Percentiles rank a stretch among this genome's conserved stretches.
phyloP scores from a whole-genome alignment of 2,113 vertebrate species.

The Notothenia coriiceps region DNA sequence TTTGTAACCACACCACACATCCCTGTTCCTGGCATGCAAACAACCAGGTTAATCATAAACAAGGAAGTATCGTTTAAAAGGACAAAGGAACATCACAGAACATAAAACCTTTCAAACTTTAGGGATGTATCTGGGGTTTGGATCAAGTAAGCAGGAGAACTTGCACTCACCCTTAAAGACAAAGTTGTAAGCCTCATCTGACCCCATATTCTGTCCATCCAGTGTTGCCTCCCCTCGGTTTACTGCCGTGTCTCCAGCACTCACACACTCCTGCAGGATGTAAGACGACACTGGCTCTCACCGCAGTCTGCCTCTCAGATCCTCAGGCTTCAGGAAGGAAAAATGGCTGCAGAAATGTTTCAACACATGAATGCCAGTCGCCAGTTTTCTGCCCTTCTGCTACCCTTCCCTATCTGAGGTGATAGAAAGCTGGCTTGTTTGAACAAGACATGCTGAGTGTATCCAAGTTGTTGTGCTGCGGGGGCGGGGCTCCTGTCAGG shows the following conservation, averaged over 20 bases:
- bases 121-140: background rate
- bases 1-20: slow-evolving; percentile 11
- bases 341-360: slow-evolving; percentile 9
- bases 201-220: slow-evolving; percentile 85
- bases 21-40: background rate
- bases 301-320: slow-evolving; percentile 17
- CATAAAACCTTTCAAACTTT: background rate
- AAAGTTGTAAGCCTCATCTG: slow-evolving; percentile 93
- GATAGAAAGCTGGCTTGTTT: slow-evolving; percentile 66
- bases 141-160: background rate
- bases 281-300: slow-evolving; percentile 52
- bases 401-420: slow-evolving; percentile 25
- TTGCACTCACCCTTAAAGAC: slow-evolving; percentile 93
- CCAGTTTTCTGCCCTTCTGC: slow-evolving; percentile 44
- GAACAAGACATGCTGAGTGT: slow-evolving; percentile 64
- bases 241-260: slow-evolving; percentile 29
- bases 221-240: slow-evolving; percentile 34
- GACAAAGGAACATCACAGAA: background rate
- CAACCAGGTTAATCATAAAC: slow-evolving; percentile 46
- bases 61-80: slow-evolving; percentile 40
- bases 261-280: slow-evolving; percentile 37
- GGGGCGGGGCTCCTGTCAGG: slow-evolving; percentile 57
- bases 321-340: slow-evolving; percentile 14
- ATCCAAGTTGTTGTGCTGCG: slow-evolving; percentile 59
- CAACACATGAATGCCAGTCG: slow-evolving; percentile 26